These are phyloP conservation scores for Pyrrhosoma nymphula DNA, from an alignment of 2,888 invertebrate species.

Conservation along the genomic window DNA sequence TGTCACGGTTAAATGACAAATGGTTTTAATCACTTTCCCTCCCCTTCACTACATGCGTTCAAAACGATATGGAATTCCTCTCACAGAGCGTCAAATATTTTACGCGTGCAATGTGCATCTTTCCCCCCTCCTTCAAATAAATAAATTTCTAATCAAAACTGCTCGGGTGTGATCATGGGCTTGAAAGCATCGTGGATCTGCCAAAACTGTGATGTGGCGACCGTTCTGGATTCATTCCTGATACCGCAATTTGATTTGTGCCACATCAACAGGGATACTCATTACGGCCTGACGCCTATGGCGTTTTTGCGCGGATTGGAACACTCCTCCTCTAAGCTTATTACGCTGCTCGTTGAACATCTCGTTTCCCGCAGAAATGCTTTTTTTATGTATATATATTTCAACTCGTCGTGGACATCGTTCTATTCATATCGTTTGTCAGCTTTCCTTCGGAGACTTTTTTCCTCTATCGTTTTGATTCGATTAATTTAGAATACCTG, in stretches of 20 bases:
- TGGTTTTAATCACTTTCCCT: background rate
- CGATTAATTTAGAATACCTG: background rate
- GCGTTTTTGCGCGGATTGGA: background rate
- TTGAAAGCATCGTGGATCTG: background rate
- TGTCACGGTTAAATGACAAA: background rate
- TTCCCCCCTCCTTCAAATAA: background rate
- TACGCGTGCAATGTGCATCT: background rate
- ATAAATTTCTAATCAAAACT: background rate
- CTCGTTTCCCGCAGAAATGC: background rate
- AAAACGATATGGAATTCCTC: background rate
- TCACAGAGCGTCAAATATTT: background rate
- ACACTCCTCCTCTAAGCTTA: background rate
- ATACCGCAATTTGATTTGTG: conserved; percentile 1
- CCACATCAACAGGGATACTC: background rate
- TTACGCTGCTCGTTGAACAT: background rate
- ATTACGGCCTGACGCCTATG: background rate
- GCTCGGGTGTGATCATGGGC: background rate
- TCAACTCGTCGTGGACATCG: background rate
- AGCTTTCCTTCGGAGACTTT: background rate
- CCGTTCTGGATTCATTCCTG: background rate
- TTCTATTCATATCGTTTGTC: background rate
- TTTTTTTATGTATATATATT: background rate
- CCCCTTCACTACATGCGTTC: background rate
- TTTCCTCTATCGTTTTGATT: background rate
- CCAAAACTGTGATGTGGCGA: background rate